phyloP scores from a whole-genome alignment of 2,113 vertebrate genomes.

The Actinemys pallida region DNA sequence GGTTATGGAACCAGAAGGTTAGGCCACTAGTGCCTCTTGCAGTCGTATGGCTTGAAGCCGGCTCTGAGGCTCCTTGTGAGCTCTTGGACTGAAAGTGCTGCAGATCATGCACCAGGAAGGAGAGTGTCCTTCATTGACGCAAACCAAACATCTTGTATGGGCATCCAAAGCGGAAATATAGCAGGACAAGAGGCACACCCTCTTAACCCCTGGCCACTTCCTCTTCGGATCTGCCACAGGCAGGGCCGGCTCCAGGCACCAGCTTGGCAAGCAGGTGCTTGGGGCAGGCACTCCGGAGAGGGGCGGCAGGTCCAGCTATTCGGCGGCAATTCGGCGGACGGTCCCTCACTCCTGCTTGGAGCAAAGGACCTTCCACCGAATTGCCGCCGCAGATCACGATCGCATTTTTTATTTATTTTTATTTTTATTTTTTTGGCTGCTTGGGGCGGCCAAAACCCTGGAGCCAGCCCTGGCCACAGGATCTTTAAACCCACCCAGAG shows the following conservation, averaged over 20 bases:
- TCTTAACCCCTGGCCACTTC: neutral
- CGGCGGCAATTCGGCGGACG: too few species aligned
- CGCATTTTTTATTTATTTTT: too few species aligned
- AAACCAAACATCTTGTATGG: neutral
- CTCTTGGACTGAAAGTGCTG: neutral
- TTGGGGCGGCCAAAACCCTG: too few species aligned
- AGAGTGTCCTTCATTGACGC: neutral
- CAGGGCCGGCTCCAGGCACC: neutral
- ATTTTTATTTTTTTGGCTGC: too few species aligned
- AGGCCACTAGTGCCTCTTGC: neutral
- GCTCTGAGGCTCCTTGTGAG: neutral
- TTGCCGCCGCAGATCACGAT: too few species aligned
- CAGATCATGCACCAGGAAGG: neutral
- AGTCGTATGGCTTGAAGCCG: neutral
- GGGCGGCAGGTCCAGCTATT: too few species aligned
- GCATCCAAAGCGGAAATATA: neutral
- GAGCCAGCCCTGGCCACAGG: neutral
- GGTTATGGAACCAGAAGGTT: neutral
- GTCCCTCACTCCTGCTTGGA: too few species aligned
- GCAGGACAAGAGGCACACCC: accelerated
- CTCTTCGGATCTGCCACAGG: neutral
- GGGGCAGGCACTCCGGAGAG: too few species aligned
- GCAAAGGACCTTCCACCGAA: too few species aligned
- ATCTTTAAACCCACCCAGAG: neutral
- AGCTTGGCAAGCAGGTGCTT: too few species aligned